Evolutionary conservation across 2,113 vertebrate species (phyloP).

Genomic region (Isichthys henryi): DNA sequence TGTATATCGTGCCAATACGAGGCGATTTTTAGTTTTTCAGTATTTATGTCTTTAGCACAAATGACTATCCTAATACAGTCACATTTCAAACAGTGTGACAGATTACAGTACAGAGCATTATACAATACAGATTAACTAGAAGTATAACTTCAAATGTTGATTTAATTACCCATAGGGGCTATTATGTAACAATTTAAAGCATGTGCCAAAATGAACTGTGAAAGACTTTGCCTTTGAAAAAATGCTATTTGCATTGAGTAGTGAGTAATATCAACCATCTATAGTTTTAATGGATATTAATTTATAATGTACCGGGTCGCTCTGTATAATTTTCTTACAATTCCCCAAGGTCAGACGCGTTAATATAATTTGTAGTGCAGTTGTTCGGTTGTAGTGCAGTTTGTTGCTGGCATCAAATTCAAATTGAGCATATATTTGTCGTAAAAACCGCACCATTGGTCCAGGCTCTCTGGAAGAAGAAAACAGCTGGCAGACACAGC

Average conservation of each 20-base stretch:
- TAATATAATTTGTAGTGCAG: slow-evolving; percentile 16
- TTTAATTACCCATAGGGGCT: slow-evolving; percentile 1
- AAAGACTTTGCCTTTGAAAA: neutral
- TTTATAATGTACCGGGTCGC: neutral
- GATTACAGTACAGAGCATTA: neutral
- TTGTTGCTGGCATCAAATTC: no score
- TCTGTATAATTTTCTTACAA: neutral
- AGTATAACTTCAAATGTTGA: neutral
- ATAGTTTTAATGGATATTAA: neutral
- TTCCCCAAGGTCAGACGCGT: neutral
- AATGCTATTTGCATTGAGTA: neutral
- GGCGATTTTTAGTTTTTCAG: neutral
- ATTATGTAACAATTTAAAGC: neutral
- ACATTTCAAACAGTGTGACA: neutral
- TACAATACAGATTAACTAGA: neutral
- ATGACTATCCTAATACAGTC: neutral
- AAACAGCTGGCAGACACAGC: neutral
- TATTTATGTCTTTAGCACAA: neutral
- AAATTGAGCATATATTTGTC: no score
- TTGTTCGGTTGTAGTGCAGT: no score
- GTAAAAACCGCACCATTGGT: no score
- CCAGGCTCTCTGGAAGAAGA: slow-evolving; percentile 14
- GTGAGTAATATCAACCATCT: neutral
- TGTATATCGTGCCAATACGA: neutral
- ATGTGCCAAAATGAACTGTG: neutral